phyloP scores from a whole-genome alignment of 2,888 invertebrate genomes.

The Apoderus coryli region DNA sequence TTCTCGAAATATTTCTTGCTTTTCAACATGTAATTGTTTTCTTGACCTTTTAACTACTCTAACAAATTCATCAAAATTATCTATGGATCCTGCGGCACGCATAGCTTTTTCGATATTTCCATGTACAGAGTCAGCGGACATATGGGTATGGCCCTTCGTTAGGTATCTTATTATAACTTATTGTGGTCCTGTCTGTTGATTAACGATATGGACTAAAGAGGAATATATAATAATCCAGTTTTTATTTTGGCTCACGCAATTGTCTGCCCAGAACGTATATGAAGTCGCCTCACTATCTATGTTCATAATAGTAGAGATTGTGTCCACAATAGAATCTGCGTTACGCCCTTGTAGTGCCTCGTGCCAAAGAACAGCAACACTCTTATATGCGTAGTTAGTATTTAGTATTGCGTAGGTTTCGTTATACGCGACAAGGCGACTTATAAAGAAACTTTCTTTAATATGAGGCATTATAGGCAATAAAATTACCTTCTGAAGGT shows the following conservation, averaged over 20 bases:
- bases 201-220: conserved; percentile 5
- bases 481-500: conserved; percentile 11
- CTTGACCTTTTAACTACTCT: conserved; percentile 9
- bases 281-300: conserved; percentile 8
- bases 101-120: conserved; percentile 11
- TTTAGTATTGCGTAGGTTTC: conserved; percentile 10
- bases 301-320: conserved; percentile 9
- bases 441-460: conserved; percentile 12
- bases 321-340: conserved; percentile 10
- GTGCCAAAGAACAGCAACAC: conserved; percentile 11
- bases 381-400: conserved; percentile 7
- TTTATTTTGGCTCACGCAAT: conserved; percentile 6
- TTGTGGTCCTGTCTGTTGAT: conserved; percentile 3
- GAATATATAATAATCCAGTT: conserved; percentile 9
- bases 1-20: too few species aligned
- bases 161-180: conserved; percentile 3
- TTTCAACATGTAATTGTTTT: too few species aligned
- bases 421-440: conserved; percentile 10
- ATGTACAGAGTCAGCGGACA: too few species aligned
- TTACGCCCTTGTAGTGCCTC: conserved; percentile 11
- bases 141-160: conserved; percentile 5
- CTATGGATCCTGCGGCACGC: conserved; percentile 8
- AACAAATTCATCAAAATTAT: conserved; percentile 10
- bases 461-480: conserved; percentile 11
- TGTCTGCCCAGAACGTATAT: conserved; percentile 7